Conservation (phyloP, 2,797 vertebrate genomes). For the Poecile montanus region DNA sequence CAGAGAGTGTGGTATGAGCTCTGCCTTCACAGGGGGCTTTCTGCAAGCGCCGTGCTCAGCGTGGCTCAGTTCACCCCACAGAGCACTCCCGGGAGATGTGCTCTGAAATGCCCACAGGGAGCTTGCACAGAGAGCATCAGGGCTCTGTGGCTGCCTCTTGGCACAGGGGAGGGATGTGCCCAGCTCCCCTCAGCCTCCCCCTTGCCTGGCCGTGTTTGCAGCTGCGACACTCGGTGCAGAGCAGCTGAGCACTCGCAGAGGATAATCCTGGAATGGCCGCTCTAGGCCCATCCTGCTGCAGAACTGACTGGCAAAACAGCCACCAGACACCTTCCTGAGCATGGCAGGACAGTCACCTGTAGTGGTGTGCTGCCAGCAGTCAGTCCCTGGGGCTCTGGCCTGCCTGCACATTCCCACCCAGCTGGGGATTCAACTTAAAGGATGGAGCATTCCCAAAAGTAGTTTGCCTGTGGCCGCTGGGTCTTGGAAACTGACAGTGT, state of each 20-base stretch:
- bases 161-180: accelerated
- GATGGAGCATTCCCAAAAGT: not conserved
- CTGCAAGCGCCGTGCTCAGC: not conserved
- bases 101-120: not conserved
- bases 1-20: not conserved
- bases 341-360: not conserved
- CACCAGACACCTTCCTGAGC: not conserved
- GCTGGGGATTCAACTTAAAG: not conserved
- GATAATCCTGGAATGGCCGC: not conserved
- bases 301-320: not conserved
- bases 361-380: not conserved
- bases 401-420: not conserved
- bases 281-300: not conserved
- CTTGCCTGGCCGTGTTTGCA: accelerated
- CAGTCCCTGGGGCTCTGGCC: not conserved
- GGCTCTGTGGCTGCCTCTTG: not conserved
- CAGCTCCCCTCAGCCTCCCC: not conserved
- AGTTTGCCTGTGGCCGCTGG: not conserved
- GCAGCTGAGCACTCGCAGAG: accelerated
- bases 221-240: accelerated
- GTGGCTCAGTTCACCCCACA: not conserved
- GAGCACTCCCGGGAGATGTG: not conserved
- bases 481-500: not conserved
- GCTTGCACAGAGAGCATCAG: not conserved
- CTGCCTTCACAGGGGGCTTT: not conserved